phyloP scores from a whole-genome alignment of 2,888 invertebrate species.

The Platerodrilus igneus region DNA sequence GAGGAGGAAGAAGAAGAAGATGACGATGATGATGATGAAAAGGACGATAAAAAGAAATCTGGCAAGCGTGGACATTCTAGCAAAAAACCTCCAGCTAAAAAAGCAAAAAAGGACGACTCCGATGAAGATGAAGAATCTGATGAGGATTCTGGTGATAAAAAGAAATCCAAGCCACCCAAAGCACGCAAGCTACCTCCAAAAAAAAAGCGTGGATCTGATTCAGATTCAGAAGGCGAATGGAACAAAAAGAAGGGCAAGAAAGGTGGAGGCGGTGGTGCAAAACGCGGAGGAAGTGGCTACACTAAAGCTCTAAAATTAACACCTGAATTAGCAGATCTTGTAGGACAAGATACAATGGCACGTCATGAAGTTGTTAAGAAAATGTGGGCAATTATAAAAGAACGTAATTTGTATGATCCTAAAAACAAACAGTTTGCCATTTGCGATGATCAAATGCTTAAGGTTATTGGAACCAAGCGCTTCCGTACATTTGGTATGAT shows the following conservation, averaged over 20 bases:
- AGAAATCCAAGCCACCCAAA: slow-evolving; percentile 54
- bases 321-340: slow-evolving; percentile 75
- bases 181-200: slow-evolving; percentile 50
- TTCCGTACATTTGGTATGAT: slow-evolving; percentile 97
- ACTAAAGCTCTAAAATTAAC: slow-evolving; percentile 80
- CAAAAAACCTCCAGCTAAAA: slow-evolving; percentile 50
- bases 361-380: slow-evolving; percentile 87
- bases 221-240: slow-evolving; percentile 67
- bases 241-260: slow-evolving; percentile 55
- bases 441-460: slow-evolving; percentile 84
- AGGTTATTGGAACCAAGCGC: slow-evolving; percentile 86
- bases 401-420: slow-evolving; percentile 84
- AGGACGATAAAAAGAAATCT: slow-evolving; percentile 55
- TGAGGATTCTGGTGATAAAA: slow-evolving; percentile 59
- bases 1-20: slow-evolving; percentile 46
- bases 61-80: slow-evolving; percentile 53
- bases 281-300: slow-evolving; percentile 66
- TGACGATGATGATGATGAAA: slow-evolving; percentile 49
- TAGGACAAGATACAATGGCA: slow-evolving; percentile 79
- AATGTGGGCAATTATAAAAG: slow-evolving; percentile 86
- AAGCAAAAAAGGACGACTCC: slow-evolving; percentile 52
- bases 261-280: slow-evolving; percentile 34
- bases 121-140: slow-evolving; percentile 53
- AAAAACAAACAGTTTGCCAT: slow-evolving; percentile 93
- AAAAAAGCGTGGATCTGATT: slow-evolving; percentile 63